Evolutionary conservation across 2,797 vertebrate species (phyloP).

Genomic region (Yasuhikotakia modesta): DNA sequence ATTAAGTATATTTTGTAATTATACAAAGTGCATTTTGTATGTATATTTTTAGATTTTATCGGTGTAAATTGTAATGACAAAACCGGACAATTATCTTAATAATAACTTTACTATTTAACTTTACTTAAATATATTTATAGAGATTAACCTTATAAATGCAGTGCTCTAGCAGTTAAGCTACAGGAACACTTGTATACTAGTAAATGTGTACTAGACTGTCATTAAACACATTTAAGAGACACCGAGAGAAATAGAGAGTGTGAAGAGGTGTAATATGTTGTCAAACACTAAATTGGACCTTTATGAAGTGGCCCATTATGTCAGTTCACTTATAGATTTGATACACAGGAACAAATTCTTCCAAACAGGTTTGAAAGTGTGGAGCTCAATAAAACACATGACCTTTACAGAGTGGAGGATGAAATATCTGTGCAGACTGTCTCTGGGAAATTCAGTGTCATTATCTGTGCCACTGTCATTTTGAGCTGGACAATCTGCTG

Average conservation of each 20-base stretch:
- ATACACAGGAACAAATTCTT: constrained; percentile 48
- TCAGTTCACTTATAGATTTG: constrained; percentile 31
- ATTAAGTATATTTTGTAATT: no score
- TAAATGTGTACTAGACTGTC: background rate
- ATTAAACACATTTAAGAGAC: constrained; percentile 12
- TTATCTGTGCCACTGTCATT: constrained; percentile 66
- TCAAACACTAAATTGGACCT: constrained; percentile 48
- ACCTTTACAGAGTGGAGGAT: constrained; percentile 52
- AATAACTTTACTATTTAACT: no score
- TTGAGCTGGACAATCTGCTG: constrained; percentile 64
- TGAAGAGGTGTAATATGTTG: constrained; percentile 35
- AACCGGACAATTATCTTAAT: no score
- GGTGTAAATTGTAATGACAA: no score
- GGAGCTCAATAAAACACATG: constrained; percentile 58
- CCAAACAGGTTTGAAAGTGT: constrained; percentile 46
- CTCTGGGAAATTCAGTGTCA: constrained; percentile 62
- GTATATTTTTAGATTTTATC: no score
- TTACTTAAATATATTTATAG: no score
- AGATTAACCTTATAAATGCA: no score
- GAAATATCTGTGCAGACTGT: constrained; percentile 59
- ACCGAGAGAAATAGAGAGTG: background rate
- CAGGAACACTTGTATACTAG: no score
- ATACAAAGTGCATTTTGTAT: no score
- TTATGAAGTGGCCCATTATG: constrained; percentile 48
- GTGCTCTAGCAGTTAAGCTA: no score